phyloP scores from a whole-genome alignment of 2,113 vertebrate genomes.

The Nothoprocta perdicaria region DNA sequence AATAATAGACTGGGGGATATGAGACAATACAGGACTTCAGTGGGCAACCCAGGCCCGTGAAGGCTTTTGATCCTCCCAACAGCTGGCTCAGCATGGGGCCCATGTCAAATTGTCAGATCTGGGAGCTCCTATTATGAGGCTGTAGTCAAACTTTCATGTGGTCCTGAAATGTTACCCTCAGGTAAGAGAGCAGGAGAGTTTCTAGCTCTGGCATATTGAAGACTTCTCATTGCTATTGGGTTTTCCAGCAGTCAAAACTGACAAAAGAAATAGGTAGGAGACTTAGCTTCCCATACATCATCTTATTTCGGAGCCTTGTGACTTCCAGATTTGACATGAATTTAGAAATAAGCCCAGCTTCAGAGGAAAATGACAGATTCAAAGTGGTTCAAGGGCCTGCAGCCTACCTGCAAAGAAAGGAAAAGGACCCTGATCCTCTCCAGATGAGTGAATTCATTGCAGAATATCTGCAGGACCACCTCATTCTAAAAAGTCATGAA shows the following conservation, averaged over 20 bases:
- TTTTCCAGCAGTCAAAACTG: neutral
- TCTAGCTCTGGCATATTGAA: neutral
- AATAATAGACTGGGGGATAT: neutral
- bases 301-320: neutral
- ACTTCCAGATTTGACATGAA: neutral
- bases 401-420: neutral
- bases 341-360: neutral
- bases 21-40: neutral
- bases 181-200: neutral
- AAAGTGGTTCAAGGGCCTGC: neutral
- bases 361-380: neutral
- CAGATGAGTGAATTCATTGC: neutral
- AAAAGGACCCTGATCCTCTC: neutral
- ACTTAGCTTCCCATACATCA: neutral
- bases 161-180: neutral
- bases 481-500: conserved; percentile 28
- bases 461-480: neutral
- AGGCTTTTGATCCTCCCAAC: neutral
- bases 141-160: neutral
- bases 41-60: neutral
- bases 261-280: neutral
- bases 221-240: neutral
- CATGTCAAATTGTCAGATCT: neutral
- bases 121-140: neutral
- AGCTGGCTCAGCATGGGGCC: accelerated